Evolutionary conservation across 2,888 invertebrate species (phyloP), one percentile per base, ranked within the genome.

Genomic region (Micropterix aruncella): DNA sequence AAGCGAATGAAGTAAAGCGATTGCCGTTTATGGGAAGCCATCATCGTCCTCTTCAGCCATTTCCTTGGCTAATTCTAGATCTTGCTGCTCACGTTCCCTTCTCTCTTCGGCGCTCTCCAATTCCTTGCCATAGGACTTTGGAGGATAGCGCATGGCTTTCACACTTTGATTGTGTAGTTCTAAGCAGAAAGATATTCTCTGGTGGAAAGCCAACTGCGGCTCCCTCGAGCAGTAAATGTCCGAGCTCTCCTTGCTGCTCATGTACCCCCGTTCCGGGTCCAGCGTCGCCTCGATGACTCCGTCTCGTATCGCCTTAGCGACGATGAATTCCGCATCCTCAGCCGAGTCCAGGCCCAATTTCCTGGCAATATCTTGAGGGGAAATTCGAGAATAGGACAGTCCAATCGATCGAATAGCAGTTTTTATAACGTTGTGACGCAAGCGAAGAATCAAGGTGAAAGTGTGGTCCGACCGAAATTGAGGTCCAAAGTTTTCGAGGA

Each of bases 31-130:
- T 57, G 71, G 71, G 59, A 86, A 87, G 52, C 86, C 86, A 70
- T 93, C 93, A 72, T 96, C 95, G 65, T 99, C 97, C 61, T 99
- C 97, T 60, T 99, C 99, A 4, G 96, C 96, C 87, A 99, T 94
- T 70, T 99, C 97, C 64, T 97, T 99, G n/a, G 99, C 99, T 55
- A 96, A 74, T 63, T 99, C 99, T 57, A 99, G 72, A 66, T 99
- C 99, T 64, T 97, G 95, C 58, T 96, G 95, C 62, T 97, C 96
- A 43, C 95, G 73, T 63, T 96, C 96, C 46, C 96, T 75, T 42
- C 96, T 78, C 57, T 96, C 95, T 66, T 95, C 95, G 14, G 95
- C 95, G 54, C 93, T 94, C 63, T 99, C 99, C 47, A 97, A 70
- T 62, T 97, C 96, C 59, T 95, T 94, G 16, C 96, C 96, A 69